Evolutionary conservation across 2,888 invertebrate species (phyloP), one percentile per base, ranked within the genome.

Genomic region (Notodonta dromedarius): DNA sequence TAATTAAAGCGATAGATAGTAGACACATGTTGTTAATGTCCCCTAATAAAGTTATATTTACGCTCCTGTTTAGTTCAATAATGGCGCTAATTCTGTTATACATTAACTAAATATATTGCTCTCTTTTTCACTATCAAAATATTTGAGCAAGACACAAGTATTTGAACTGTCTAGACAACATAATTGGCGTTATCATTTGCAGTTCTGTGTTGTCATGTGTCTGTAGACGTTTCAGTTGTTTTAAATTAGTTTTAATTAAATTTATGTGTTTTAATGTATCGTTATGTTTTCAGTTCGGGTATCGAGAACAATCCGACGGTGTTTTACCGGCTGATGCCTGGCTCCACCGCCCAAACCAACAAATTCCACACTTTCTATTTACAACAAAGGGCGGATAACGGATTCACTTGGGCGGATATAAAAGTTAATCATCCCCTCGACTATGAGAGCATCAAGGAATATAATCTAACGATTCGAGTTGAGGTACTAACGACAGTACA

Each of bases 261-360:
- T 65, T 54, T 57, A 63, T 65, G 62, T 77, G 64, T 73, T 85
- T 73, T 79, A 88, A 77, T 71, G 68, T 76, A 46, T 77, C 77
- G 53, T 82, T 79, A 64, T 83, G 67, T 86, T 93, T 91, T 89
- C 95, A 98, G 98, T 94, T 98, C 98, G 87, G 98, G 98, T 76
- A 98, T 98, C 90, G 98, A 98, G 89, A 98, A 98, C 92, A 98
- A 98, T 93, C 98, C 98, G 63, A 98, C 98, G 78, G 98, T 98
- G 78, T 98, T 98, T 95, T 98, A 98, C 94, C 97, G 97, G 67
- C 94, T 98, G 86, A 98, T 98, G 97, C 98, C 98, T 70, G 98
- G 98, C 70, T 98, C 98, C 46, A 98, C 98, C 61, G 98, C 98
- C 8, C 98, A 98, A 93, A 98, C 98, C 77, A 98, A 98, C 94